Evolutionary conservation across 2,113 vertebrate species (phyloP).

Genomic region (Protomyctophum bolini): DNA sequence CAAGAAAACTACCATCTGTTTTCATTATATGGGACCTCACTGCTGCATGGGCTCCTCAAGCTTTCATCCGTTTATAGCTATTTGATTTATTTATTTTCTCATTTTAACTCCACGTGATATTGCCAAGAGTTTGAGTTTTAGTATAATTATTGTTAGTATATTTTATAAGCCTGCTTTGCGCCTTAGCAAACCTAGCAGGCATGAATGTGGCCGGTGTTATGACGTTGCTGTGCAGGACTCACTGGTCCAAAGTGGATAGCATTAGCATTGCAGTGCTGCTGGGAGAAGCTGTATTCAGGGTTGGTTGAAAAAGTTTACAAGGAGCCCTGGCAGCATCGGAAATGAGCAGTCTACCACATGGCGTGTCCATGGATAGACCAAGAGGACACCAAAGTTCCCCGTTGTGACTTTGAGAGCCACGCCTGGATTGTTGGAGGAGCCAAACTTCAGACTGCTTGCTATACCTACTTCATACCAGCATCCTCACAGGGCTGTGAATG

Average conservation of each 20-base stretch:
- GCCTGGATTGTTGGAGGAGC: slow-evolving; percentile 60
- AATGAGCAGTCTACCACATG: slow-evolving; percentile 73
- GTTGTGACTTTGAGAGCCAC: slow-evolving; percentile 66
- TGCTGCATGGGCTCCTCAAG: no score
- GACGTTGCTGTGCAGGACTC: slow-evolving; percentile 2
- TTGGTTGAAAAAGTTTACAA: slow-evolving; percentile 51
- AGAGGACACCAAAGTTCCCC: slow-evolving; percentile 60
- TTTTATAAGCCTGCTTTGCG: not conserved
- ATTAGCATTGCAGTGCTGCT: slow-evolving; percentile 19
- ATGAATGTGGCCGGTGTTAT: slow-evolving; percentile 4
- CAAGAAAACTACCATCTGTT: no score
- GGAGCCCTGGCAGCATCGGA: slow-evolving; percentile 63
- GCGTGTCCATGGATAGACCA: slow-evolving; percentile 50
- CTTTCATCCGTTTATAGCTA: no score
- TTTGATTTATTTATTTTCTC: no score
- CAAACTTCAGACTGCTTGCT: slow-evolving; percentile 67
- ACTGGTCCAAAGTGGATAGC: slow-evolving; percentile 6
- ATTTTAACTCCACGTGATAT: no score
- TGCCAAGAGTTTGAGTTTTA: no score
- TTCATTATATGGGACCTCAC: no score
- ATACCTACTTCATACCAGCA: slow-evolving; percentile 75
- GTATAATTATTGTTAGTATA: no score
- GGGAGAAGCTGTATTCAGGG: slow-evolving; percentile 56
- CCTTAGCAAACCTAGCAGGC: not conserved
- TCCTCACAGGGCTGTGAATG: slow-evolving; percentile 80